These are phyloP conservation scores for Bombus sibiricus DNA, from an alignment of 1,140 invertebrate genomes.

Conservation along the genomic window DNA sequence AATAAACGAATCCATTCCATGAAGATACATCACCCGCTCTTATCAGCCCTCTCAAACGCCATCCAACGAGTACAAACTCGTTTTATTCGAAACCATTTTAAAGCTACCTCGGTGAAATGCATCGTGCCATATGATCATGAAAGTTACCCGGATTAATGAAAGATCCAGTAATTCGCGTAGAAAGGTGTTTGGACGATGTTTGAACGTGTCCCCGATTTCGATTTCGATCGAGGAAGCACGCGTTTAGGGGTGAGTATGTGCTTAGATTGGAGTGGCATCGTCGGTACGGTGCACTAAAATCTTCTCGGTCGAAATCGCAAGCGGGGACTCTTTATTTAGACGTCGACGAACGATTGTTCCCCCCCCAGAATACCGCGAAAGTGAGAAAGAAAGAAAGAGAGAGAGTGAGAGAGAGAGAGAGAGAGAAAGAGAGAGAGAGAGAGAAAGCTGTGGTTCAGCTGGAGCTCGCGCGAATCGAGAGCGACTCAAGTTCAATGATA, in stretches of 20 bases:
- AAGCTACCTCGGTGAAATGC: neutral
- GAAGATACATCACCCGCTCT: neutral
- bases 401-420: neutral
- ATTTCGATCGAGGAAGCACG: slow-evolving; percentile 3
- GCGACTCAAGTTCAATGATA: slow-evolving; percentile 28
- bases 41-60: neutral
- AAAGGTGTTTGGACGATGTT: neutral
- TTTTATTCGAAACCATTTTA: neutral
- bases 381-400: neutral
- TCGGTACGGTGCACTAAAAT: neutral
- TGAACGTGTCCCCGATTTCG: neutral
- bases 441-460: neutral
- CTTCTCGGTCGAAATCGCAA: neutral
- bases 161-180: neutral
- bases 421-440: neutral
- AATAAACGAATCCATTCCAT: neutral
- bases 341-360: slow-evolving; percentile 4
- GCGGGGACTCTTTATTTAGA: slow-evolving; percentile 4
- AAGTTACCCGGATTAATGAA: neutral
- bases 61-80: neutral
- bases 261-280: too few species aligned
- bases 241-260: neutral
- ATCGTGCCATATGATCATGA: neutral
- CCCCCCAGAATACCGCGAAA: neutral
- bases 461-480: slow-evolving; percentile 16